Evolutionary conservation across 1,140 invertebrate species (phyloP).

Genomic region (Sogatella furcifera): DNA sequence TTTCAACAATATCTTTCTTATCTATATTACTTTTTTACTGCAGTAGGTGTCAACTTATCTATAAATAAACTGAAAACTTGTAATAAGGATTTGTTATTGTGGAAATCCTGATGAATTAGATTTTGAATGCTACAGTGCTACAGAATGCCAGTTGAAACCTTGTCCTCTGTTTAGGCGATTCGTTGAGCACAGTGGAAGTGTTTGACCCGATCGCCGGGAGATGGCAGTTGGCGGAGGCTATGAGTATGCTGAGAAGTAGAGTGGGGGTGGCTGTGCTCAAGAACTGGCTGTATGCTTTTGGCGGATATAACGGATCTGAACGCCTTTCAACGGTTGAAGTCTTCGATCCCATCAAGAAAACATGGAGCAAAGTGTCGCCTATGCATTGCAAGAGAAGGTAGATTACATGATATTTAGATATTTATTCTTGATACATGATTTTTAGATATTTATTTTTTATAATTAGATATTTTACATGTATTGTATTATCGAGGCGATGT

Average conservation of each 20-base stretch:
- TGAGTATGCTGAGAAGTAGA: conserved; percentile 73
- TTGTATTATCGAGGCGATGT: no score
- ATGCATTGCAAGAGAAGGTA: conserved; percentile 78
- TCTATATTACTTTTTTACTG: no score
- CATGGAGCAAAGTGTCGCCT: conserved; percentile 66
- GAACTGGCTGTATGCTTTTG: conserved; percentile 62
- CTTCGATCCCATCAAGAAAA: conserved; percentile 60
- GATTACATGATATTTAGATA: neutral
- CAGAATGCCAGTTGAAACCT: neutral
- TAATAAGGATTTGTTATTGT: no score
- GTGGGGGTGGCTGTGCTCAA: conserved; percentile 76
- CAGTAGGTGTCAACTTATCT: no score
- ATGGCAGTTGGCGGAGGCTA: conserved; percentile 72
- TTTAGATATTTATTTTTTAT: no score
- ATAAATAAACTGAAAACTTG: no score
- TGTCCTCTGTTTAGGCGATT: conserved; percentile 47
- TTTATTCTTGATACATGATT: no score
- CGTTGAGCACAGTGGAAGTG: conserved; percentile 76
- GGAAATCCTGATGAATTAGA: no score
- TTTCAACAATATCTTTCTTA: no score
- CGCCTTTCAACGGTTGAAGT: conserved; percentile 79
- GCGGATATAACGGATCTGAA: conserved; percentile 73
- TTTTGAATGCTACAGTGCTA: neutral
- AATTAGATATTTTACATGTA: no score
- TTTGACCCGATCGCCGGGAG: conserved; percentile 61